These are phyloP conservation scores for Gryllus longicercus DNA, from an alignment of 2,888 invertebrate genomes.

Conservation along the genomic window DNA sequence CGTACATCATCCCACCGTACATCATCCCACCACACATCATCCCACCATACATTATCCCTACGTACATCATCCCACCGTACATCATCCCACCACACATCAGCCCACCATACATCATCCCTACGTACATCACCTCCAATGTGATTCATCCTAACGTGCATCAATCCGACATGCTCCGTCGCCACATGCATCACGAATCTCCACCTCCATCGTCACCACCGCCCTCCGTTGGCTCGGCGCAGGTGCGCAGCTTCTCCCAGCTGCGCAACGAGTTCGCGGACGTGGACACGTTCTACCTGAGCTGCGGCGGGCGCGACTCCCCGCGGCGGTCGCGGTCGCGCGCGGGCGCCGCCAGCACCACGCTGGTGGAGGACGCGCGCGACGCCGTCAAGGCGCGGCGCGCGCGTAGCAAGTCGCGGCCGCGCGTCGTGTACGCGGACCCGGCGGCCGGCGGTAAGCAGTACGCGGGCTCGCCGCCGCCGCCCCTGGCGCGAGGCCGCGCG, in stretches of 20 bases:
- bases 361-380: conserved; percentile 38
- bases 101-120: no score
- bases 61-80: no score
- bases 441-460: conserved; percentile 26
- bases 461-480: conserved; percentile 4
- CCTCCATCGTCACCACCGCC: no score
- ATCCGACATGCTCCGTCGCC: no score
- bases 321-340: conserved; percentile 64
- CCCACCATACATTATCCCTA: no score
- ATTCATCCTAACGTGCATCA: no score
- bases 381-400: conserved; percentile 57
- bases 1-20: no score
- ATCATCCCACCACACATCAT: no score
- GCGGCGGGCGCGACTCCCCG: conserved; percentile 55
- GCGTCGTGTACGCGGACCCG: conserved; percentile 72
- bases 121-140: no score
- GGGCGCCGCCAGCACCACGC: conserved; percentile 28
- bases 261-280: conserved; percentile 89
- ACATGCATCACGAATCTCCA: no score
- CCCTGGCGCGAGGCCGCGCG: not conserved
- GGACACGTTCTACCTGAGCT: conserved; percentile 83
- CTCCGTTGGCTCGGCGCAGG: conserved; percentile 51
- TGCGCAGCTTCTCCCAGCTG: conserved; percentile 88
- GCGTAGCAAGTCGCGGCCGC: conserved; percentile 78
- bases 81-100: no score